Percentiles rank a stretch among this genome's conserved stretches.
phyloP scores from a whole-genome alignment of 2,113 vertebrate species.

The Phocoena phocoena region DNA sequence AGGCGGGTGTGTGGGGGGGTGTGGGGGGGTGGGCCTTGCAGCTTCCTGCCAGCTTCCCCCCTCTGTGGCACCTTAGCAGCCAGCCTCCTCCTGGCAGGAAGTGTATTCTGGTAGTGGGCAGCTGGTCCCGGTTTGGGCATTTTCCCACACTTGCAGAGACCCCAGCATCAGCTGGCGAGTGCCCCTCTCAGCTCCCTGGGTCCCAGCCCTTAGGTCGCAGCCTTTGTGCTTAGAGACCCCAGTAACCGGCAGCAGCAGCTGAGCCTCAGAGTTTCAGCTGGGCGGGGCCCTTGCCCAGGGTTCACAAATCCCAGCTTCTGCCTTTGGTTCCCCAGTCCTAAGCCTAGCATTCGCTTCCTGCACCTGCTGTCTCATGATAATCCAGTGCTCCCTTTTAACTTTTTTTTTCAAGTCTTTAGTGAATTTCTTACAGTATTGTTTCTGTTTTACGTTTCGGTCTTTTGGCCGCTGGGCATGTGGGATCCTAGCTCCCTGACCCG shows the following conservation, averaged over 20 bases:
- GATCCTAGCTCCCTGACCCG: no score
- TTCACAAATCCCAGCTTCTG: not conserved
- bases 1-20: not conserved
- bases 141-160: accelerated
- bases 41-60: not conserved
- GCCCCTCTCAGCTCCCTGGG: no score
- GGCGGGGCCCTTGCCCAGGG: not conserved
- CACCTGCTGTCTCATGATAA: accelerated
- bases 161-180: not conserved
- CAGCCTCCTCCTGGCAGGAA: not conserved
- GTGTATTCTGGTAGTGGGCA: accelerated
- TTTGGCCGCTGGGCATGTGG: no score
- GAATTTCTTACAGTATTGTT: no score
- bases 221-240: not conserved
- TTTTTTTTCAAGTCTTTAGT: no score
- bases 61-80: not conserved
- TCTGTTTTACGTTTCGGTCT: no score
- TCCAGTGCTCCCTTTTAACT: accelerated
- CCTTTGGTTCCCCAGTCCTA: accelerated
- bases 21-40: not conserved
- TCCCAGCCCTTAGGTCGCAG: not conserved
- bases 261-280: not conserved
- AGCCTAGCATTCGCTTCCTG: not conserved
- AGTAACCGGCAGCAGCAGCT: not conserved
- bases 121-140: accelerated